phyloP scores from a whole-genome alignment of 2,797 vertebrate genomes.

The Sebastes goodei region DNA sequence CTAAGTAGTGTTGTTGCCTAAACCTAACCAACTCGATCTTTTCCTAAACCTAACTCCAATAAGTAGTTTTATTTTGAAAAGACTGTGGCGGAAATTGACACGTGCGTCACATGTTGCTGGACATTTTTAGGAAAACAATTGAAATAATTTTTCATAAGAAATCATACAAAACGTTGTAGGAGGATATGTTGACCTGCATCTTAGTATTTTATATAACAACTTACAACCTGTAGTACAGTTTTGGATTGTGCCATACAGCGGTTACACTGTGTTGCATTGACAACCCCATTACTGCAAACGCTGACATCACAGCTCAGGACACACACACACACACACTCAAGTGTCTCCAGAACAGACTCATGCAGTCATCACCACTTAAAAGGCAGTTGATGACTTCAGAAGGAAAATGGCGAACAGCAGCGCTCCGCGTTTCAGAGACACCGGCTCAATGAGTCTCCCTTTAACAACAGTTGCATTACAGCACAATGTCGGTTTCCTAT shows the following conservation, averaged over 20 bases:
- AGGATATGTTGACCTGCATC: background rate
- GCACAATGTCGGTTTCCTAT: conserved; percentile 81
- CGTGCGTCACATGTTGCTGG: no score
- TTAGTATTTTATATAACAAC: background rate
- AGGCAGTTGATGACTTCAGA: conserved; percentile 60
- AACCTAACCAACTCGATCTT: no score
- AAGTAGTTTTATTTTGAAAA: no score
- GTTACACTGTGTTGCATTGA: conserved; percentile 12
- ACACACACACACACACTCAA: conserved; percentile 41
- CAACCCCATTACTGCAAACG: background rate
- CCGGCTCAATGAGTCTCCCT: conserved; percentile 63
- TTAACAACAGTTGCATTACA: conserved; percentile 79
- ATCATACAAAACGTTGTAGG: no score
- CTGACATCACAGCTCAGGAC: conserved; percentile 38
- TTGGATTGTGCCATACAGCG: background rate
- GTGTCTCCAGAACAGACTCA: conserved; percentile 48
- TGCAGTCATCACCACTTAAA: conserved; percentile 63
- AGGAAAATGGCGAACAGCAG: conserved; percentile 60
- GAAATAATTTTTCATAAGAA: no score
- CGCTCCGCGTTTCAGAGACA: conserved; percentile 67
- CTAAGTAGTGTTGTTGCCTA: no score
- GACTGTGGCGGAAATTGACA: no score
- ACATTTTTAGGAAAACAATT: no score
- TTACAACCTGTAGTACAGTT: background rate
- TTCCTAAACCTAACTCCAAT: no score